These are phyloP conservation scores for Acrobasis suavella DNA, from an alignment of 2,888 invertebrate species.

Conservation along the genomic window DNA sequence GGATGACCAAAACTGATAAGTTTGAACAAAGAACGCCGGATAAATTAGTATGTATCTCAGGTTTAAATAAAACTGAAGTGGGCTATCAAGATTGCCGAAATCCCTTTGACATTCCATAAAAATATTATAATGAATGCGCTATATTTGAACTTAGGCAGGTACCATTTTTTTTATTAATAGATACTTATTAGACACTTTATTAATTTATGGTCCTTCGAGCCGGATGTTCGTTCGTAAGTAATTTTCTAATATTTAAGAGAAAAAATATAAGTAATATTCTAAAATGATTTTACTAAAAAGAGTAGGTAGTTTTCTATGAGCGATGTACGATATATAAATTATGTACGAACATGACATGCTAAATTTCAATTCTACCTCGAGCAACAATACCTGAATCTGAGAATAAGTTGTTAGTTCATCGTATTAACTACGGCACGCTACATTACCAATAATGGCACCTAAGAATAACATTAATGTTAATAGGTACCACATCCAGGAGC, in stretches of 20 bases:
- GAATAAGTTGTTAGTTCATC: not conserved
- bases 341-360: too few species aligned
- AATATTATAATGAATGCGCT: not conserved
- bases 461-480: constrained; percentile 52
- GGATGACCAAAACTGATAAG: constrained; percentile 38
- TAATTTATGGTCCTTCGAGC: not conserved
- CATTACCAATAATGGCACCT: constrained; percentile 39
- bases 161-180: not conserved
- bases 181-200: too few species aligned
- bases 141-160: not conserved
- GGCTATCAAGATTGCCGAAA: constrained; percentile 33
- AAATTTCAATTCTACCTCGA: not conserved
- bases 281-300: too few species aligned
- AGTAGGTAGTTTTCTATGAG: too few species aligned
- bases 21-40: constrained; percentile 23
- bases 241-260: too few species aligned
- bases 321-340: too few species aligned
- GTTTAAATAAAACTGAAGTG: constrained; percentile 46
- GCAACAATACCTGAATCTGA: not conserved
- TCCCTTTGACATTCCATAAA: constrained; percentile 8
- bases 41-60: constrained; percentile 58
- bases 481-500: constrained; percentile 48
- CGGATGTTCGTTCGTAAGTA: not conserved
- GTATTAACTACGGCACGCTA: constrained; percentile 1
- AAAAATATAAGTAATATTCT: too few species aligned